These are phyloP conservation scores for Harpalus rufipes DNA, from an alignment of 2,888 invertebrate species.

Conservation along the genomic window DNA sequence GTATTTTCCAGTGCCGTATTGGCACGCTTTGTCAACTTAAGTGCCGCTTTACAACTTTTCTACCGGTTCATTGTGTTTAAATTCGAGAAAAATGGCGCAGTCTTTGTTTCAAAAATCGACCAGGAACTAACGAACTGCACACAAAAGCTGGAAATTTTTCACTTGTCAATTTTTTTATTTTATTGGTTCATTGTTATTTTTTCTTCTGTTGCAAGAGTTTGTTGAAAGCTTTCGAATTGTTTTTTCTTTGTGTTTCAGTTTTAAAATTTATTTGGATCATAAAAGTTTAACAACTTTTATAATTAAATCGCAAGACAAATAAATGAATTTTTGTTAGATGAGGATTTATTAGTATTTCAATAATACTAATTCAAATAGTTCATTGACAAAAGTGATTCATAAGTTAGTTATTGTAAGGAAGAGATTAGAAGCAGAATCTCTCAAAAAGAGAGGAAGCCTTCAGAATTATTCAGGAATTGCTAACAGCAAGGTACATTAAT, in stretches of 20 bases:
- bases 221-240: constrained; percentile 30
- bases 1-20: not conserved
- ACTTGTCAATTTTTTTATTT: constrained; percentile 47
- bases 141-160: constrained; percentile 42
- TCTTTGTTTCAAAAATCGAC: constrained; percentile 46
- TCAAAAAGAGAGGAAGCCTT: no score
- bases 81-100: constrained; percentile 23
- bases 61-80: constrained; percentile 18
- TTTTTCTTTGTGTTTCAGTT: constrained; percentile 32
- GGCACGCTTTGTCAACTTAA: constrained; percentile 22
- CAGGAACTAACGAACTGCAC: constrained; percentile 20
- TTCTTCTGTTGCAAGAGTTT: constrained; percentile 27
- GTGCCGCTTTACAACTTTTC: constrained; percentile 40
- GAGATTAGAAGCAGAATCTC: no score
- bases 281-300: not conserved
- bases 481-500: no score
- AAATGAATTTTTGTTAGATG: not conserved
- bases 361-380: no score
- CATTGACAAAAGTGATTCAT: no score
- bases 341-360: not conserved
- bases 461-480: no score
- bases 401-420: no score
- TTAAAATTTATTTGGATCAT: constrained; percentile 25
- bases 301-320: constrained; percentile 14
- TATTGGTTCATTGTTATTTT: constrained; percentile 52